Percentiles rank a stretch among this genome's conserved stretches.
phyloP scores from a whole-genome alignment of 2,113 vertebrate species.

The Ochotona princeps region DNA sequence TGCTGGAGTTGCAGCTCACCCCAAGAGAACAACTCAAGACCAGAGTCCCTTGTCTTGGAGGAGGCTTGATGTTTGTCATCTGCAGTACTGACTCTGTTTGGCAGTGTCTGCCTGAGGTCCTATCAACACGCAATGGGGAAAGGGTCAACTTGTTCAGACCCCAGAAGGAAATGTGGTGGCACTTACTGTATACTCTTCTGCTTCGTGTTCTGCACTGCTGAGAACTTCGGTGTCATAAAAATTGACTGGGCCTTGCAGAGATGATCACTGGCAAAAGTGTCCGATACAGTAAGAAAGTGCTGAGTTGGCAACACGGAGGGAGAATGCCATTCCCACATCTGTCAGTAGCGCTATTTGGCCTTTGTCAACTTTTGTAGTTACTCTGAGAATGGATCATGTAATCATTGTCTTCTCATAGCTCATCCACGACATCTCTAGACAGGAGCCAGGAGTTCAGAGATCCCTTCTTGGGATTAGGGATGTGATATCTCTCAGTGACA shows the following conservation, averaged over 20 bases:
- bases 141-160: background rate
- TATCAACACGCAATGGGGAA: background rate
- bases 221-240: slow-evolving; percentile 23
- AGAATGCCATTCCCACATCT: background rate
- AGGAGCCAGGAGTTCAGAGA: background rate
- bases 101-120: background rate
- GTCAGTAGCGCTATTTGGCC: background rate
- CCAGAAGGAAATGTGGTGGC: background rate
- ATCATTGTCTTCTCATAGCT: background rate
- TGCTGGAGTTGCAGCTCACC: slow-evolving; percentile 26
- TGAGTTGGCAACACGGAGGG: background rate
- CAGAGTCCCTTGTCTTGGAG: background rate
- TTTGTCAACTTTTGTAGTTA: slow-evolving; percentile 7
- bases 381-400: background rate
- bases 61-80: background rate
- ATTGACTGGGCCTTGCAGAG: background rate
- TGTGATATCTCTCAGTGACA: background rate
- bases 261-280: background rate
- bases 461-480: slow-evolving; percentile 5
- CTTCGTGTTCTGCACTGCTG: slow-evolving; percentile 6
- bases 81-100: background rate
- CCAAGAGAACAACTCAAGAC: slow-evolving; percentile 31
- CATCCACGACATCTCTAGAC: background rate
- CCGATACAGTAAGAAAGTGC: background rate
- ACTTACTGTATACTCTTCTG: background rate